phyloP scores from a whole-genome alignment of 1,140 invertebrate genomes.

The Drosophila quadrilineata region DNA sequence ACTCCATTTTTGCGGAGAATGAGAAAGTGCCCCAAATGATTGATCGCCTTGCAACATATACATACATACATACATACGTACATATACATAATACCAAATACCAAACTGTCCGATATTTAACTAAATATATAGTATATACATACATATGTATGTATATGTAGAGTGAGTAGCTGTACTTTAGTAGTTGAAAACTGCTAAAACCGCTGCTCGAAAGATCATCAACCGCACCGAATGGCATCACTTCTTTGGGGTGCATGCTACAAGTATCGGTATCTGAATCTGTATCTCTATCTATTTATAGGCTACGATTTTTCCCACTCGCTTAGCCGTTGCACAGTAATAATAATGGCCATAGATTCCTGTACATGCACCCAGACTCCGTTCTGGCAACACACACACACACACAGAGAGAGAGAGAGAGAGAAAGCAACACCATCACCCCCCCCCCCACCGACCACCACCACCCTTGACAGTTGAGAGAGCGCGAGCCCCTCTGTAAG shows the following conservation, averaged over 20 bases:
- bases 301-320: constrained; percentile 73
- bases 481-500: background rate
- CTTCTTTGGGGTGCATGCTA: constrained; percentile 43
- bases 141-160: background rate
- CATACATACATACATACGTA: no score
- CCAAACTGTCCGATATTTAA: no score
- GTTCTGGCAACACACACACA: background rate
- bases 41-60: no score
- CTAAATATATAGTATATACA: background rate
- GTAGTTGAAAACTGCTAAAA: background rate
- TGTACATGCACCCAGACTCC: constrained; percentile 14
- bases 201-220: constrained; percentile 33
- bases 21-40: no score
- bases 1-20: no score
- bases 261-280: no score
- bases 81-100: no score
- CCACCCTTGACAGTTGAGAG: no score
- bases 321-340: no score
- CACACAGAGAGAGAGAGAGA: background rate
- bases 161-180: background rate
- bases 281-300: constrained; percentile 68
- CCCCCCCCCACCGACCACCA: no score
- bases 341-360: constrained; percentile 47
- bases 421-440: background rate
- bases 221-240: constrained; percentile 18